Conservation (phyloP, 2,797 vertebrate genomes). For the Poeciliopsis paucimaculata region DNA sequence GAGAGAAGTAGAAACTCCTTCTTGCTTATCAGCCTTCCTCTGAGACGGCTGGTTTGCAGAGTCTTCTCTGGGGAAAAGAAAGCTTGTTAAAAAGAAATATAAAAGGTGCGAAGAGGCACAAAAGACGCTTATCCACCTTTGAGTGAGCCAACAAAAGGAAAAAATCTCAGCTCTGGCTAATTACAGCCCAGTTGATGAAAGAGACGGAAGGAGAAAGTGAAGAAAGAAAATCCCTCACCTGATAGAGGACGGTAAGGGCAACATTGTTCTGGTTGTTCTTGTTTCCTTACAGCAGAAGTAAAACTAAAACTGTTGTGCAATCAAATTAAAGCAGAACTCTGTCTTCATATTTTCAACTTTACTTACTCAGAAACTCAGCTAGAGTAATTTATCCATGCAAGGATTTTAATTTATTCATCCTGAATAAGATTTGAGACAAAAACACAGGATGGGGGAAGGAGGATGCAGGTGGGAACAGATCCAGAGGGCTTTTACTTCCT, state of each 20-base stretch:
- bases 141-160: slow-evolving; percentile 69
- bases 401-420: slow-evolving; percentile 18
- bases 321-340: slow-evolving; percentile 44
- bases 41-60: slow-evolving; percentile 55
- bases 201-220: slow-evolving; percentile 38
- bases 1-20: slow-evolving; percentile 63
- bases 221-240: slow-evolving; percentile 69
- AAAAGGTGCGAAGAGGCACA: slow-evolving; percentile 75
- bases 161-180: slow-evolving; percentile 74
- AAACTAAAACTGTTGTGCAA: slow-evolving; percentile 35
- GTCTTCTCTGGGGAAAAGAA: slow-evolving; percentile 36
- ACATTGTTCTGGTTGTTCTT: slow-evolving; percentile 38
- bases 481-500: slow-evolving; percentile 29
- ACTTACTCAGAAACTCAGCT: slow-evolving; percentile 3
- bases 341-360: slow-evolving; percentile 3
- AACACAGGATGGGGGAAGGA: not conserved
- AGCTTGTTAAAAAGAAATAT: slow-evolving; percentile 77
- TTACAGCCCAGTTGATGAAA: slow-evolving; percentile 75
- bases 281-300: slow-evolving; percentile 15
- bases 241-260: slow-evolving; percentile 52
- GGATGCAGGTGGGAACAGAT: slow-evolving; percentile 15
- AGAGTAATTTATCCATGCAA: slow-evolving; percentile 42
- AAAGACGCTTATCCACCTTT: slow-evolving; percentile 76
- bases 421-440: slow-evolving; percentile 37
- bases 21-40: slow-evolving; percentile 71